These are phyloP conservation scores for Dolomedes plantarius DNA, from an alignment of 2,888 invertebrate genomes.

Conservation along the genomic window DNA sequence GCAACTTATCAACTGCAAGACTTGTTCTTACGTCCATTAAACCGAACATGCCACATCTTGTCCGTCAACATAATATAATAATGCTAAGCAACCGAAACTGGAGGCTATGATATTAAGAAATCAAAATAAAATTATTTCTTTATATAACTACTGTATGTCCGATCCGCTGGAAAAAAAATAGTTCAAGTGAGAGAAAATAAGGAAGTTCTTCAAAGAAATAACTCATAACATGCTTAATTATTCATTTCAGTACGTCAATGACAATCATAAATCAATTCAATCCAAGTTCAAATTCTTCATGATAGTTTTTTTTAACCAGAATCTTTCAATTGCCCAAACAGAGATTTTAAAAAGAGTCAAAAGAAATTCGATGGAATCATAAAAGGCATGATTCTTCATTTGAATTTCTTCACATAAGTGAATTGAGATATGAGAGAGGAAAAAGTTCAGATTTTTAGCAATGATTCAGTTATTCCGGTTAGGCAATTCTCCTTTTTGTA, in stretches of 20 bases:
- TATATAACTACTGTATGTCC: not conserved
- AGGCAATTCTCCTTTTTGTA: too few species aligned
- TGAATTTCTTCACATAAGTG: too few species aligned
- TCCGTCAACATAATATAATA: constrained; percentile 1
- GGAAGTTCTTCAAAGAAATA: too few species aligned
- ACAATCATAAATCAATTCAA: not conserved
- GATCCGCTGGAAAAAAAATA: too few species aligned
- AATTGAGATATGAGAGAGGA: too few species aligned
- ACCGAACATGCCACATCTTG: constrained; percentile 9
- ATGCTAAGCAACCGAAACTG: not conserved
- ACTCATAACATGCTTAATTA: not conserved
- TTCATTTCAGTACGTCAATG: not conserved
- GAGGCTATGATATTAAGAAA: not conserved
- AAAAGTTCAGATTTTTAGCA: too few species aligned
- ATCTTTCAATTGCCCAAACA: too few species aligned
- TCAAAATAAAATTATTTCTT: not conserved
- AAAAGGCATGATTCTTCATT: too few species aligned
- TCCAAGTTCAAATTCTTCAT: not conserved
- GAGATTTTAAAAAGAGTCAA: too few species aligned
- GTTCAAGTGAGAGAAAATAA: too few species aligned
- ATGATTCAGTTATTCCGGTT: too few species aligned
- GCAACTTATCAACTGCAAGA: constrained; percentile 23
- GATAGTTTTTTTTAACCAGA: not conserved
- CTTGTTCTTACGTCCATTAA: constrained; percentile 49
- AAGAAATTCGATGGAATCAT: too few species aligned